These are phyloP conservation scores for Octodon degus DNA, from an alignment of 2,113 vertebrate genomes.

Conservation along the genomic window DNA sequence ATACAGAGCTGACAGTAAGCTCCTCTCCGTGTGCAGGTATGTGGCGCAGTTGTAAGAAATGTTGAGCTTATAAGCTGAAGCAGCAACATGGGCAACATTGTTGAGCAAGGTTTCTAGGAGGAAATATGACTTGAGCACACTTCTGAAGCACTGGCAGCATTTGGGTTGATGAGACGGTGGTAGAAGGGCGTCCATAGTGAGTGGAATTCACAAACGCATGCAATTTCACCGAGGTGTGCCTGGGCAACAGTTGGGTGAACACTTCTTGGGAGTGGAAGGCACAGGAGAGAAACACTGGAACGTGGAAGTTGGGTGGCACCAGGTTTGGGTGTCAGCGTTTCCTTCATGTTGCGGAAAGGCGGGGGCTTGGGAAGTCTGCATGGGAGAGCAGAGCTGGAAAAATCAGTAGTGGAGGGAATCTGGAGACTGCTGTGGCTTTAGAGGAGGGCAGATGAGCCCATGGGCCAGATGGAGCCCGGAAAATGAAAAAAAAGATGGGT, in stretches of 20 bases:
- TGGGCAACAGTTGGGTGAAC: neutral
- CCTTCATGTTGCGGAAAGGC: neutral
- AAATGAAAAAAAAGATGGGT: neutral
- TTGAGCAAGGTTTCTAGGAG: neutral
- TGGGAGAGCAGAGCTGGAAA: neutral
- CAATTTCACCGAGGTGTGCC: neutral
- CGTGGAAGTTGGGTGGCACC: neutral
- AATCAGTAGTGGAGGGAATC: neutral
- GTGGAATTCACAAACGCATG: neutral
- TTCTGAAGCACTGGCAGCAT: neutral
- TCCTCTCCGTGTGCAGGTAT: neutral
- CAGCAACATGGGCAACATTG: neutral
- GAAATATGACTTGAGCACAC: neutral
- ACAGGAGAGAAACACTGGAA: conserved; percentile 1
- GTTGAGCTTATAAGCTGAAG: neutral
- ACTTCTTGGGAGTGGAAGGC: neutral
- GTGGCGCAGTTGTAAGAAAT: neutral
- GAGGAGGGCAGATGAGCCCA: neutral
- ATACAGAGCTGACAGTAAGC: neutral
- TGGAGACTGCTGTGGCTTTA: neutral
- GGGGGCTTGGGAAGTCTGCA: neutral
- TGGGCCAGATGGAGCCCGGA: neutral
- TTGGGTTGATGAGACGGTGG: neutral
- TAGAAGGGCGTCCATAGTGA: neutral
- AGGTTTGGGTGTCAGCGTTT: neutral